Conservation (phyloP, 2,113 vertebrate genomes). For the Drymodes brunneopygia region DNA sequence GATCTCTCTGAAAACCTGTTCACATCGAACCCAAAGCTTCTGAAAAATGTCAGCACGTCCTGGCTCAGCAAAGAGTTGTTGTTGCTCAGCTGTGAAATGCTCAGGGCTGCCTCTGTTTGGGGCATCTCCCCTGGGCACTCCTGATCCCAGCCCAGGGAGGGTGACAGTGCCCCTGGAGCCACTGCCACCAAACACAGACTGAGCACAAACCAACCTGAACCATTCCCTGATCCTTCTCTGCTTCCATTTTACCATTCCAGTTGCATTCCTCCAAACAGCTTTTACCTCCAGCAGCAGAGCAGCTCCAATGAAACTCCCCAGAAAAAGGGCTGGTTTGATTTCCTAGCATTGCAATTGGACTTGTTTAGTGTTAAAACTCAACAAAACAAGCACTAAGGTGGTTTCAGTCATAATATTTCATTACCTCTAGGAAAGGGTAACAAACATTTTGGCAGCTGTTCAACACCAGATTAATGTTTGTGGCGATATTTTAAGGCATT, state of each 20-base stretch:
- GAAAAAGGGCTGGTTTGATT: neutral
- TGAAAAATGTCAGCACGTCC: neutral
- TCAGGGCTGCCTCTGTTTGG: fast-evolving
- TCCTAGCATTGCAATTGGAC: neutral
- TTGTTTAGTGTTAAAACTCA: neutral
- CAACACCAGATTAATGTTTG: neutral
- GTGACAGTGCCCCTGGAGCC: fast-evolving
- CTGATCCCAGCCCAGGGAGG: fast-evolving
- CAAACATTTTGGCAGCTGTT: conserved; percentile 14
- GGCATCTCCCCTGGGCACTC: fast-evolving
- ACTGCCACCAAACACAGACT: fast-evolving
- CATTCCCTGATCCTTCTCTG: fast-evolving
- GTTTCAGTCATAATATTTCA: neutral
- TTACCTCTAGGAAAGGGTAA: conserved; percentile 20
- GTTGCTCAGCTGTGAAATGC: neutral
- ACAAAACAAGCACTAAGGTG: neutral
- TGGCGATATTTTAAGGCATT: neutral
- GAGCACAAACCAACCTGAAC: fast-evolving
- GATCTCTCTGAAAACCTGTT: neutral
- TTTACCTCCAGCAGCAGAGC: neutral
- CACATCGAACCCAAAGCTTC: neutral
- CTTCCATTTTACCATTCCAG: neutral
- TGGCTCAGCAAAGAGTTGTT: neutral
- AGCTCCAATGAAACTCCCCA: fast-evolving
- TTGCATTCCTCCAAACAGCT: neutral